phyloP scores from a whole-genome alignment of 1,140 invertebrate genomes.

The Diorhabda carinulata region DNA sequence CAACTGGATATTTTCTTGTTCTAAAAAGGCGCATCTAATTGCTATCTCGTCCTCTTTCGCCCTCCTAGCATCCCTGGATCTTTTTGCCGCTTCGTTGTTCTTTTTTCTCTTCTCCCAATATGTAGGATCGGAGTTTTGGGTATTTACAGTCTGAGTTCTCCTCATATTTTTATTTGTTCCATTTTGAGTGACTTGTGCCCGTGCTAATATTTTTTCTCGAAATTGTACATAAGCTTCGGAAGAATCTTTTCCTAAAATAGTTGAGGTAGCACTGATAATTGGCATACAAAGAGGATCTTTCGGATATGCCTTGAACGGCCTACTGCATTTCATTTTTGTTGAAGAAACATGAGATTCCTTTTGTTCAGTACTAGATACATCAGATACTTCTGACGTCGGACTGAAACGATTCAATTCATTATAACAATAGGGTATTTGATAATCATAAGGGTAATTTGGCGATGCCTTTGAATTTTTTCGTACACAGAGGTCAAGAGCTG shows the following conservation, averaged over 20 bases:
- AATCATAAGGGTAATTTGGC: conserved; percentile 8
- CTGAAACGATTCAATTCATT: background rate
- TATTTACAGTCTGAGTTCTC: conserved; percentile 41
- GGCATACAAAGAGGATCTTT: conserved; percentile 8
- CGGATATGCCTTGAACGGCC: conserved; percentile 14
- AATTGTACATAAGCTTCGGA: conserved; percentile 65
- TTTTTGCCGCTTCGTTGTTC: conserved; percentile 94
- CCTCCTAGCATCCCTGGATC: conserved; percentile 83
- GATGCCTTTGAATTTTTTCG: background rate
- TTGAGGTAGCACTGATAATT: background rate
- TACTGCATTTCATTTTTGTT: background rate
- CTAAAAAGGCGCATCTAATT: conserved; percentile 77
- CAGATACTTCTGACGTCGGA: conserved; percentile 11
- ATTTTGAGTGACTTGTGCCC: conserved; percentile 57
- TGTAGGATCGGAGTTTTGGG: conserved; percentile 58
- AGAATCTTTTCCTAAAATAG: conserved; percentile 42
- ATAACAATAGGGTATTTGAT: background rate
- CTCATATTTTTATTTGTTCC: conserved; percentile 66
- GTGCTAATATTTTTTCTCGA: conserved; percentile 60
- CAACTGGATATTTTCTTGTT: conserved; percentile 72
- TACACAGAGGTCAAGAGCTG: conserved; percentile 10
- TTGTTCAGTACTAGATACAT: conserved; percentile 8
- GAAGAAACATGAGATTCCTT: background rate
- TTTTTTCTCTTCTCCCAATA: conserved; percentile 86
- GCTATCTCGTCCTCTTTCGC: conserved; percentile 91